A percentile compares a stretch with the other conserved stretches of the same genome.
phyloP scores from a whole-genome alignment of 2,888 invertebrate genomes.

The Octonoba sinensis region DNA sequence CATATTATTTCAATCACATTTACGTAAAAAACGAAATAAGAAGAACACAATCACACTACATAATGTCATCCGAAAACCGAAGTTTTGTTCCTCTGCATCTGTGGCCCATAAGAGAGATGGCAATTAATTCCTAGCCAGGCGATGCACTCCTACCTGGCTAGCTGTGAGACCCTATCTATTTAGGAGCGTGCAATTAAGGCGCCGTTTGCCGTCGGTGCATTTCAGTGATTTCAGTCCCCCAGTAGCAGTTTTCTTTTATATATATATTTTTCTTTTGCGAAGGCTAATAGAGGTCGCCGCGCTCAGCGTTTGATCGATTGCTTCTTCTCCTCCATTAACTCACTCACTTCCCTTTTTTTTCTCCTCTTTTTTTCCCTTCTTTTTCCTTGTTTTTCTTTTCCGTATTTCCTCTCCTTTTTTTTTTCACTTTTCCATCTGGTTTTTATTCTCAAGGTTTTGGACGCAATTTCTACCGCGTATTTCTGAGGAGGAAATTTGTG shows the following conservation, averaged over 20 bases:
- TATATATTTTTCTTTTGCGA: constrained; percentile 33
- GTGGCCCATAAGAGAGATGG: no score
- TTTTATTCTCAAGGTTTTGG: constrained; percentile 45
- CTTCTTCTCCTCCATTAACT: constrained; percentile 63
- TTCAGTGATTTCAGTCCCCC: constrained; percentile 43
- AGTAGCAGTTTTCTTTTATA: constrained; percentile 13
- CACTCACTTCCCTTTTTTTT: constrained; percentile 42
- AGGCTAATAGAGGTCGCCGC: constrained; percentile 63
- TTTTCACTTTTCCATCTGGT: constrained; percentile 35
- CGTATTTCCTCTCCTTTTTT: constrained; percentile 4
- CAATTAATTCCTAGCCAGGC: no score
- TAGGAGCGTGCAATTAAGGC: constrained; percentile 34
- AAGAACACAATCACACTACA: no score
- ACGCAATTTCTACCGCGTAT: constrained; percentile 40
- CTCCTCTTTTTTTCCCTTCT: constrained; percentile 9
- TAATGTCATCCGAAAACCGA: no score
- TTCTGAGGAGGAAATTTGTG: constrained; percentile 22
- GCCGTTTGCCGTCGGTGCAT: constrained; percentile 30
- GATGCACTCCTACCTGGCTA: no score
- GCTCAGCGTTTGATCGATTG: constrained; percentile 61
- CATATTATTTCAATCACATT: no score
- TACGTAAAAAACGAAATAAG: no score
- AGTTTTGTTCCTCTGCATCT: no score
- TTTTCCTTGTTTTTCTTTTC: constrained; percentile 27
- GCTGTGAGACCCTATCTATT: constrained; percentile 1